These are phyloP conservation scores for Lobophora halterata DNA, from an alignment of 2,888 invertebrate genomes.

Conservation along the genomic window DNA sequence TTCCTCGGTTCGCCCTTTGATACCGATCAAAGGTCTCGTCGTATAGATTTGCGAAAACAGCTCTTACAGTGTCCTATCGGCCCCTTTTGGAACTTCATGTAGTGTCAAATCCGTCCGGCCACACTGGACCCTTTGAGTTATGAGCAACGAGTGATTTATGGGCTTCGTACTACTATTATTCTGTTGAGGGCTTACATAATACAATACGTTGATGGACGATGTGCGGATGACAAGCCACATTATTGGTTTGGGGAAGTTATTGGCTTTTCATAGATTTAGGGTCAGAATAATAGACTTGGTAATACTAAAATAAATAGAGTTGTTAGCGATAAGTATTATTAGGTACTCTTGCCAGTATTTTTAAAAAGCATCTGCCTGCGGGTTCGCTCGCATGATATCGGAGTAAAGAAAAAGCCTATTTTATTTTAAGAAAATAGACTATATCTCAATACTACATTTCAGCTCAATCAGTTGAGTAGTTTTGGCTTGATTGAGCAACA, in stretches of 20 bases:
- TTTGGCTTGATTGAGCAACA: too few species aligned
- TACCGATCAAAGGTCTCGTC: constrained; percentile 66
- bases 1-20: constrained; percentile 63
- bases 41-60: constrained; percentile 52
- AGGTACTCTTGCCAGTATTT: too few species aligned
- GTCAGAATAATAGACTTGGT: constrained; percentile 30
- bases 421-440: too few species aligned
- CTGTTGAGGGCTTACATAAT: constrained; percentile 41
- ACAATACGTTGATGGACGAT: constrained; percentile 60
- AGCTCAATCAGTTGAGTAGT: too few species aligned
- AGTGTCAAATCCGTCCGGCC: constrained; percentile 58
- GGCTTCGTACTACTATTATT: too few species aligned
- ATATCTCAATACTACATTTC: too few species aligned
- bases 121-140: constrained; percentile 48
- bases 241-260: constrained; percentile 54
- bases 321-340: too few species aligned
- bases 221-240: constrained; percentile 45
- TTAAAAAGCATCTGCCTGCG: too few species aligned
- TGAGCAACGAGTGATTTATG: constrained; percentile 64
- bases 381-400: too few species aligned
- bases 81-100: constrained; percentile 61
- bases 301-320: too few species aligned
- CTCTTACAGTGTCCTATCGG: constrained; percentile 56
- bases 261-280: constrained; percentile 34
- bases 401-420: too few species aligned